phyloP scores from a whole-genome alignment of 2,113 vertebrate species.

The Chaetorhynchus papuensis region DNA sequence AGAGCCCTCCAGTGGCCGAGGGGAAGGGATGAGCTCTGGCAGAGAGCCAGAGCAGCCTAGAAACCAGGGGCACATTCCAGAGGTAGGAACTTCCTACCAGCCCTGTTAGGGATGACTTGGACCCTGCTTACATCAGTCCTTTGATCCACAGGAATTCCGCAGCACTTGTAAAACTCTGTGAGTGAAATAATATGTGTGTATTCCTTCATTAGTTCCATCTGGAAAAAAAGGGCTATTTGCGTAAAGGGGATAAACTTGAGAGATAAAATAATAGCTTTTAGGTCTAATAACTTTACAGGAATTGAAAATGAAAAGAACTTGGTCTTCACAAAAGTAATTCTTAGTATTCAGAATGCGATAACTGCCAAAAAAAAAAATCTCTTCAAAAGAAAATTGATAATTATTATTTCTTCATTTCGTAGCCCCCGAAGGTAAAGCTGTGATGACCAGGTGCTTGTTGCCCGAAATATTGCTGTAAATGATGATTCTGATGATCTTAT shows the following conservation, averaged over 20 bases:
- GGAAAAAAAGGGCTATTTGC: background rate
- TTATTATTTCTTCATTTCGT: background rate
- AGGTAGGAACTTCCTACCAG: background rate
- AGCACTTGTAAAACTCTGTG: background rate
- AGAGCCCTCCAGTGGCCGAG: conserved; percentile 50
- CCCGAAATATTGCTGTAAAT: background rate
- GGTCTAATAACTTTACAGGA: background rate
- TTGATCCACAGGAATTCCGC: background rate
- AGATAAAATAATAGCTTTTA: background rate
- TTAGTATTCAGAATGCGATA: background rate
- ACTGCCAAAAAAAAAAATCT: background rate
- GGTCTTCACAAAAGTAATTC: background rate
- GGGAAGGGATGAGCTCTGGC: background rate
- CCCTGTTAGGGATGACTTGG: background rate
- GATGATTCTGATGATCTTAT: background rate
- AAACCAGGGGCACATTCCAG: background rate
- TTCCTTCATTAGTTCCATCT: background rate
- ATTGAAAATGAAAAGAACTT: background rate
- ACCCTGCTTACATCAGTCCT: background rate
- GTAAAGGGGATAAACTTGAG: background rate
- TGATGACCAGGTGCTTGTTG: background rate
- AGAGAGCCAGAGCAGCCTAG: background rate
- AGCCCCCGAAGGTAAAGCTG: background rate
- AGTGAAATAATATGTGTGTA: background rate
- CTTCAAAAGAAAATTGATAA: background rate